Base-by-base conservation (phyloP, 2,888 invertebrate species). In the Plebejus anna region DNA sequence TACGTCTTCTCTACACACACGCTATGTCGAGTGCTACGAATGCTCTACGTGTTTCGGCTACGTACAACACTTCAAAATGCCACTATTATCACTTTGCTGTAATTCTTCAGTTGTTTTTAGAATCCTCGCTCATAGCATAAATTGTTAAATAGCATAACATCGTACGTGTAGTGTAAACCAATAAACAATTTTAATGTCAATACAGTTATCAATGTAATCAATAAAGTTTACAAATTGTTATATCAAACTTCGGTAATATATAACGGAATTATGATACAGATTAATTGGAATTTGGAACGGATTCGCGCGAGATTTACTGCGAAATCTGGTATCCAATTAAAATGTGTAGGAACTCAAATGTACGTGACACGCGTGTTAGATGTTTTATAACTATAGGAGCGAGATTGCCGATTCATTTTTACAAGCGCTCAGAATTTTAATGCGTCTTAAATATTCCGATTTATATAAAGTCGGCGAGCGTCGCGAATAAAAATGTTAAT, bases 381-480 rank as follows among this genome's bases (percentile, higher is more conserved):
- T 73, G 28, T 73, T 6, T 5, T 72, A 55, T 47, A 73, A 55
- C 73, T 73, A 32, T 42, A 9, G 11, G 5, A 9, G 51, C 73
- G 51, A 22, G 22, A 51, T 55, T 73, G 51, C 28, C 28, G 55
- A 73, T 73, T 73, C 73, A 73, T 36, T 73, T 51, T 73, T 51
- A 55, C 28, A 32, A 28, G 73, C 47, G 47, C 32, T 13, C 73
- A 28, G 73, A 73, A 73, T 73, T 51, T 73, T 73, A 73, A 73
- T 71, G 42, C 42, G n/a, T n/a, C 55, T 51, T 51, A 51, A 73
- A 73, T 73, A 55, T 73, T 73, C 73, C 32, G 55, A 47, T 51
- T 55, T 32, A 72, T 38, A 16, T 22, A 71, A 71, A 71, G n/a
- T 73, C 28, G 6, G 51, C 7, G 32, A 16, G 28, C 55, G 13